Evolutionary conservation across 2,888 invertebrate genomes (phyloP), one percentile per base, ranked within the genome.

Genomic region (Megalurothrips usitatus): DNA sequence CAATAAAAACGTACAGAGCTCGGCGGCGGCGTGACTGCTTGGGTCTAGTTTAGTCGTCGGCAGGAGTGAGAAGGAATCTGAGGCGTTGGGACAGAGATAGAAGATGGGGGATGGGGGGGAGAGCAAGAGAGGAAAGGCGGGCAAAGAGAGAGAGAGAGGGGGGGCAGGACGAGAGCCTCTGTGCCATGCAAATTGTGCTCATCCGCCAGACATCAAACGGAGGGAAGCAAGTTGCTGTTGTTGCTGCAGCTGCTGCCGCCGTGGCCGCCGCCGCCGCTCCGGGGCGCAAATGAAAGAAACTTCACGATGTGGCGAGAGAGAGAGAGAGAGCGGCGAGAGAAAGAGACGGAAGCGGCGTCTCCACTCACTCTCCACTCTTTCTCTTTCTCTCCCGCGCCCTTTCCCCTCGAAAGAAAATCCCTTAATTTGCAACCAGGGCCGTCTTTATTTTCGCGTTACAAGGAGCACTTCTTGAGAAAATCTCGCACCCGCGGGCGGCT

Each of bases 371-470:
- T 43, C 34, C 34, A 2, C 2, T 43, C 34, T 43, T 6, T 43
- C 34, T 43, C 34, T 2, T 43, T 43, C n/a, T n/a, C n/a, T n/a
- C n/a, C n/a, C n/a, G n/a, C n/a, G n/a, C n/a, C n/a, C n/a, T 43
- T 43, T 43, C 34, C 34, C 6, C 34, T 43, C 34, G 34, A 43
- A 43, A 6, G 58, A 52, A 75, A 75, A 75, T 23, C 68, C 68
- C 68, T 75, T 75, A 23, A 75, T 75, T 75, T 75, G 68, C 68
- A 75, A 12, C 23, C 11, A n/a, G 12, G 12, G 68, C 68, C 68
- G 68, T 75, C 68, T 75, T 75, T 26, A 75, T 75, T 26, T 26
- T 75, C 68, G 68, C 68, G 26, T 75, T 75, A 75, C 26, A 75
- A 26, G 58, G 58, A 43, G 34, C 34, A 43, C 34, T 43, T 43